Evolutionary conservation across 2,797 vertebrate genomes (phyloP), one percentile per base, ranked within the genome.

Genomic region (Pseudotriccus pelzelni): DNA sequence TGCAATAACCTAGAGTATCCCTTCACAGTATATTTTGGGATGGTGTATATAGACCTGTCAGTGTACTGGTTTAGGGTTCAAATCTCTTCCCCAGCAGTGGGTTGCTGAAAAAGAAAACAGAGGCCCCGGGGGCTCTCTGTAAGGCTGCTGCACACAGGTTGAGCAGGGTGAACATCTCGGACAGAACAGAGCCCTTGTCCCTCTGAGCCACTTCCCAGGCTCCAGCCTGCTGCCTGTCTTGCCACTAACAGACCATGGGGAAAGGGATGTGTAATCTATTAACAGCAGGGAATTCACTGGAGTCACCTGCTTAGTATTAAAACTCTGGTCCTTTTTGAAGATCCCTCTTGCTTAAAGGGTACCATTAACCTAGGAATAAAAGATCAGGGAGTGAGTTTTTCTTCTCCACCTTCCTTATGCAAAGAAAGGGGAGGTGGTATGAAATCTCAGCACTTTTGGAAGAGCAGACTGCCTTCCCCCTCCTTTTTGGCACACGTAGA

Each of bases 1-100:
- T 97, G 97, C 98, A 98, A 97, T 97, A 96, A 97, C 96, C 85
- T 62, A 90, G 92, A 96, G 95, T 79, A 75, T 89, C 87, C 82
- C 91, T 89, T 66, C 79, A 41, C 91, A 62, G 73, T 90, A 25
- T 25, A 3, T 52, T 66, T 64, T 1, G 67, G 64, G 83, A 27
- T 60, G 53, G 17, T 74, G 92, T 89, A 84, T 14, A 87, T 93
- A 94, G 86, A 87, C 37, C 81, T 70, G 83, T 53, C 87, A 4
- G 53, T 84, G 62, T 63, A 69, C 27, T 6, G 50, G 39, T 56
- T 87, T 88, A 94, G 93, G 83, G 77, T 84, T 88, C 73, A 24
- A 69, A 20, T 9, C 85, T 86, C 60, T 9, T 63, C 80, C 85
- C 68, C 53, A 83, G 76, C n/a, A 69, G 56, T 8, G 25, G 37